A percentile compares a stretch with the other conserved stretches of the same genome.
Evolutionary conservation across 1,140 invertebrate genomes (phyloP).

Genomic region (Macrotrachela quadricornifera): DNA sequence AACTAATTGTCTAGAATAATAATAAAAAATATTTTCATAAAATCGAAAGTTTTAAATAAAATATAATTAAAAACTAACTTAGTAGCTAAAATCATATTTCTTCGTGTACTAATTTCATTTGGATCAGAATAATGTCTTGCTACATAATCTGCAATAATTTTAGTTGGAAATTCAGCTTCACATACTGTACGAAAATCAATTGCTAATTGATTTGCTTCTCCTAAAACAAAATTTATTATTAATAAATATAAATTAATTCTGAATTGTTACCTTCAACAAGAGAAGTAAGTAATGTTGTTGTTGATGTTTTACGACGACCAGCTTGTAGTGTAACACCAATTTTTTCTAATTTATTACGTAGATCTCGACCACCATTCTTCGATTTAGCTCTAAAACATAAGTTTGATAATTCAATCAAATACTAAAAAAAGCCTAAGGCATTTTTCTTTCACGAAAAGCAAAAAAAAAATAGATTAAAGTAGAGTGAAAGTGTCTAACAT

Average conservation of each 20-base stretch:
- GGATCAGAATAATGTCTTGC: background rate
- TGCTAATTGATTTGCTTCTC: constrained; percentile 93
- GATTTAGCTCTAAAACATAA: constrained; percentile 68
- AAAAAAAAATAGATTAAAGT: no score
- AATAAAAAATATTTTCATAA: constrained; percentile 5
- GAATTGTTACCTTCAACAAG: constrained; percentile 70
- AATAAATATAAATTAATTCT: background rate
- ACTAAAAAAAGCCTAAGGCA: no score
- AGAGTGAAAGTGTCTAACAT: no score
- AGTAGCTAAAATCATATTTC: no score
- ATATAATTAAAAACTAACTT: no score
- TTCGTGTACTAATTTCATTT: background rate
- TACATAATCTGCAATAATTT: constrained; percentile 72
- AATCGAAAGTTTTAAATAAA: no score
- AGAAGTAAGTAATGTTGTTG: constrained; percentile 86
- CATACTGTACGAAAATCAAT: constrained; percentile 92
- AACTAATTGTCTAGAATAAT: constrained; percentile 53
- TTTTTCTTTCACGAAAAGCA: no score
- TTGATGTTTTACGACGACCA: constrained; percentile 87
- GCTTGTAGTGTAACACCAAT: constrained; percentile 92
- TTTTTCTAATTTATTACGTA: constrained; percentile 90
- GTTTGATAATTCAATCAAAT: no score
- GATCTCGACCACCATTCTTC: constrained; percentile 85
- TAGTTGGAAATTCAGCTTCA: constrained; percentile 89
- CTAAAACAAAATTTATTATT: constrained; percentile 33